A percentile compares a stretch with the other conserved stretches of the same genome.
Conservation (phyloP, 2,113 vertebrate species). For the Crocuta crocuta region DNA sequence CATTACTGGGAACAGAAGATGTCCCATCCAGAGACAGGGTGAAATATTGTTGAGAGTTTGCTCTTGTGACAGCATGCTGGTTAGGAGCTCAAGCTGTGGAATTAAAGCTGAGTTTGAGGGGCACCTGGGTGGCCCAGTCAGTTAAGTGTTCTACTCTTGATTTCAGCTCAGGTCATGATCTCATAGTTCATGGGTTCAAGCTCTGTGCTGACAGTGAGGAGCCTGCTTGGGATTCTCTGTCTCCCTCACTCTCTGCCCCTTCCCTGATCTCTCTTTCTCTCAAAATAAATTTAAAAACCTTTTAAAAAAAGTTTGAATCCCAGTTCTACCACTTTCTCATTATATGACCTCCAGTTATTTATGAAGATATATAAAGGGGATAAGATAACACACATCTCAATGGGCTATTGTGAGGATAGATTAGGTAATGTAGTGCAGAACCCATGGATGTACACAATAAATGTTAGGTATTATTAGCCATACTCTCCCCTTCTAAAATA, state of each 20-base stretch:
- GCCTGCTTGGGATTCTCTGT: too few relatives aligned
- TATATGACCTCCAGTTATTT: background rate
- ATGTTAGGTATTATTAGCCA: too few relatives aligned
- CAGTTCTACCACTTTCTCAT: background rate
- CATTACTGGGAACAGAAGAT: background rate
- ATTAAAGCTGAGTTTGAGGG: background rate
- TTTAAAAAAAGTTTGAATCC: background rate
- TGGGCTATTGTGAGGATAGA: background rate
- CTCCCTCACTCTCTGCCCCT: too few relatives aligned
- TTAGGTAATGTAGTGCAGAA: background rate
- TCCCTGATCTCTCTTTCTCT: too few relatives aligned
- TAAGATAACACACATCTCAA: background rate
- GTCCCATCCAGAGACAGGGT: background rate
- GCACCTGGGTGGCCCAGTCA: too few relatives aligned
- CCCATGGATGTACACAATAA: background rate
- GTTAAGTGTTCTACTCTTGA: too few relatives aligned
- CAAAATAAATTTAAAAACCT: too few relatives aligned
- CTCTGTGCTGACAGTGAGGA: too few relatives aligned
- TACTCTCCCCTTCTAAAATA: background rate
- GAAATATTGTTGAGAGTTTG: background rate
- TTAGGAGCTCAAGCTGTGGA: background rate
- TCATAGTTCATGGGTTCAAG: too few relatives aligned
- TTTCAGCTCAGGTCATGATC: too few relatives aligned
- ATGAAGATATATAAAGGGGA: background rate
- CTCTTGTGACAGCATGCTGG: background rate